phyloP scores from a whole-genome alignment of 1,140 invertebrate genomes.

The Eupeodes corollae region DNA sequence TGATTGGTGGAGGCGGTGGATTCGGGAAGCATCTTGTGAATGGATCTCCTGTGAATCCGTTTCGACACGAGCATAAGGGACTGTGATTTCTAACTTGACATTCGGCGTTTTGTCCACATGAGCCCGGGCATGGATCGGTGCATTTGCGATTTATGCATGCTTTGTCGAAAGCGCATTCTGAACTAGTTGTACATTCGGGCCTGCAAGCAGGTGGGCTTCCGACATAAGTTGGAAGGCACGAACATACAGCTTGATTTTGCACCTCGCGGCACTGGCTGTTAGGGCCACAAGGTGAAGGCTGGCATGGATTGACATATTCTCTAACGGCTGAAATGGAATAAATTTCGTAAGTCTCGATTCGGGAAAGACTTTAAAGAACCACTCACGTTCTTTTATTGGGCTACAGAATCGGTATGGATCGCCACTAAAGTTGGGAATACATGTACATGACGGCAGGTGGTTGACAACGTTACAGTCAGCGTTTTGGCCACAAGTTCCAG shows the following conservation, averaged over 20 bases:
- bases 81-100: slow-evolving; percentile 76
- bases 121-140: slow-evolving; percentile 69
- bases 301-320: slow-evolving; percentile 51
- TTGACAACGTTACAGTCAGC: slow-evolving; percentile 61
- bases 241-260: slow-evolving; percentile 65
- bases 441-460: slow-evolving; percentile 61
- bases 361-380: slow-evolving; percentile 3
- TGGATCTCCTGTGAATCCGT: slow-evolving; percentile 70
- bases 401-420: slow-evolving; percentile 54
- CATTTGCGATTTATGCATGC: slow-evolving; percentile 75
- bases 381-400: slow-evolving; percentile 48
- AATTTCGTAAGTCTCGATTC: not conserved
- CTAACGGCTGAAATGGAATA: slow-evolving; percentile 9
- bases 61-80: slow-evolving; percentile 65
- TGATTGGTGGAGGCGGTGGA: slow-evolving; percentile 14
- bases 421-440: slow-evolving; percentile 52
- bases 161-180: slow-evolving; percentile 64
- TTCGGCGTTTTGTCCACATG: slow-evolving; percentile 65
- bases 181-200: slow-evolving; percentile 71
- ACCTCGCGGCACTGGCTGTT: slow-evolving; percentile 61
- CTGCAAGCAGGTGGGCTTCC: slow-evolving; percentile 64
- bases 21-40: slow-evolving; percentile 54
- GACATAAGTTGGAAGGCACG: slow-evolving; percentile 62
- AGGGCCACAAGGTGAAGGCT: slow-evolving; percentile 51
- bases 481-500: slow-evolving; percentile 60